Evolutionary conservation across 2,888 invertebrate species (phyloP), one percentile per base, ranked within the genome.

Genomic region (Napeogenes inachia): DNA sequence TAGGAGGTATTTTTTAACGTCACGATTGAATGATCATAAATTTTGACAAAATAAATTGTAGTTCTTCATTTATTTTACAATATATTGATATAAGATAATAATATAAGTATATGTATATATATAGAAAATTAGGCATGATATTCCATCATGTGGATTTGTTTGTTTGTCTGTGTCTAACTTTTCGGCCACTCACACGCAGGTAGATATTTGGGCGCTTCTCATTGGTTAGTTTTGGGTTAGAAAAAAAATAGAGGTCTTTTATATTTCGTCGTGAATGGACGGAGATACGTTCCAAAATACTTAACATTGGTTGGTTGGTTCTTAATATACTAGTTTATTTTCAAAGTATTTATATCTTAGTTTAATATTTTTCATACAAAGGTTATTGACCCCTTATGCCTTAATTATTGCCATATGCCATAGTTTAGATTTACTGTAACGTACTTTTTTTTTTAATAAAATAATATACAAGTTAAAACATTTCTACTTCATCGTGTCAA

Each of bases 221-320:
- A 50, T 50, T 50, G 50, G 50, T 50, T 50, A 30, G 30, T 50
- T 21, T 56, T 45, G 45, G 35, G 59, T 59, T 59, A 45, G 50
- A 59, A 54, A 54, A 87, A n/a, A 81, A 75, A 80, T 80, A 79
- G 81, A 73, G 63, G 61, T 60, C 50, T 50, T 30, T 10, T 50
- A 50, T 50, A 12, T 50, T 30, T 21, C 8, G 30, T 50, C 3
- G 30, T 50, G 47, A 47, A 47, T 47, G 47, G 47, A 47, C 21
- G 47, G 21, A 13, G 21, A 13, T 13, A 47, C 13, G 55, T 42
- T n/a, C 59, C 69, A 72, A 55, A 35, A 30, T 50, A 42, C 10
- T 10, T 2, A 12, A 10, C 42, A 42, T 42, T 42, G 42, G 12
- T 42, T 42, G 42, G 42, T 42, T 42, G 42, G 42, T 42, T 42